Base-by-base conservation (phyloP, 2,797 vertebrate species). In the Hapalemur alaotrensis region DNA sequence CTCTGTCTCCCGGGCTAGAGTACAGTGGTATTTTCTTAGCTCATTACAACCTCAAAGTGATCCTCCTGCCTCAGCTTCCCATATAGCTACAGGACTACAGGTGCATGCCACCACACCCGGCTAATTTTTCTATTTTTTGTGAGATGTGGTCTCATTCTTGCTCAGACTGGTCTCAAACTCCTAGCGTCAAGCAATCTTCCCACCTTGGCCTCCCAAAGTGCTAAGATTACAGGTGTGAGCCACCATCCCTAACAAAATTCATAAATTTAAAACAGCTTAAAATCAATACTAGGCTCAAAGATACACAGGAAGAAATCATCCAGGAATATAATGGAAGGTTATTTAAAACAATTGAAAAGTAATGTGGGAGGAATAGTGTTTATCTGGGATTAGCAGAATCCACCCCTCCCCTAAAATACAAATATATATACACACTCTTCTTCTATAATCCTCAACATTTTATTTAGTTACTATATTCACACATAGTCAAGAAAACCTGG, bases 31-130 rank as follows among this genome's bases (percentile, higher is more conserved):
- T n/a, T 32, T 18, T 65, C 15, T n/a, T 65, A 65, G 63, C 32
- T 65, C 15, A n/a, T 4, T 65, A 32, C 15, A n/a, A n/a, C 63
- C 17, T 65, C 63, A n/a, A 32, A 65, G 30, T 65, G 57, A 59
- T 59, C 23, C 23, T 59, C 57, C 57, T 10, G 15, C 15, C 7
- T 65, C 32, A 65, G 32, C 63, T 18, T 65, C 32, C 32, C 32
- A 4, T 18, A 7, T 18, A n/a, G 32, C 63, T 65, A 38, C 38
- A 32, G 32, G 15, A 65, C 32, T 65, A 65, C 63, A 65, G 63
- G 32, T 1, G 0, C 10, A 18, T 18, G 15, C 15, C 17, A 65
- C 17, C 15, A n/a, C 7, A 8, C 3, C 3, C 0, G 3, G 32
- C 32, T 65, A 18, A 32, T 65, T 65, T 65, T 65, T 65, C 63